phyloP scores from a whole-genome alignment of 2,797 vertebrate species.

The Argya squamiceps region DNA sequence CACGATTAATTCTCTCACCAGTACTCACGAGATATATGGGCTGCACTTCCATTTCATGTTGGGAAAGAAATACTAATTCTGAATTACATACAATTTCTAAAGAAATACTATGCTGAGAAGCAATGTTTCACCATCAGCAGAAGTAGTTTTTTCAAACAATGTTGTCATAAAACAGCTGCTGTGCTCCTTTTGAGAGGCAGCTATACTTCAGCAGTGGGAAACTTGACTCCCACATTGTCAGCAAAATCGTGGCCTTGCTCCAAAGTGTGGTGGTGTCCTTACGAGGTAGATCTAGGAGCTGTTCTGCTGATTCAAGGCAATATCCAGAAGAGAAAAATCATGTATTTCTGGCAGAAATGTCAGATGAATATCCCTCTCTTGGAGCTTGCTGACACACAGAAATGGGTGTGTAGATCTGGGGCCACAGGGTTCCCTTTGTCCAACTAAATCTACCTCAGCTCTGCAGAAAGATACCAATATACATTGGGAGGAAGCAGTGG shows the following conservation, averaged over 20 bases:
- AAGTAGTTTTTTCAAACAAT: neutral
- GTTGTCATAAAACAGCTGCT: constrained; percentile 10
- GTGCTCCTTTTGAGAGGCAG: constrained; percentile 9
- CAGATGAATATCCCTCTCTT: neutral
- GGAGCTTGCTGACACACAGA: neutral
- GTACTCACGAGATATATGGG: constrained; percentile 9
- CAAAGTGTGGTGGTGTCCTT: neutral
- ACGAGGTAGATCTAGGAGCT: neutral
- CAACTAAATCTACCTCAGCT: neutral
- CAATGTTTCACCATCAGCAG: constrained; percentile 25
- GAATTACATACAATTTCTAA: neutral
- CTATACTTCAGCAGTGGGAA: neutral
- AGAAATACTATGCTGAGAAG: neutral
- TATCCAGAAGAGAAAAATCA: neutral
- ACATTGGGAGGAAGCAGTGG: neutral
- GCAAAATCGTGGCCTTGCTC: neutral
- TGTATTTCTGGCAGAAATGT: neutral
- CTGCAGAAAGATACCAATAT: neutral
- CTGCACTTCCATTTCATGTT: neutral
- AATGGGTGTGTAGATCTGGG: neutral
- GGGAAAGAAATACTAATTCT: constrained; percentile 25
- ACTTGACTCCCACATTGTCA: neutral
- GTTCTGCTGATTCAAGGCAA: neutral
- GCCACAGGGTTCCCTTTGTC: neutral
- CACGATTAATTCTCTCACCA: neutral